phyloP scores from a whole-genome alignment of 2,888 invertebrate species.

The Imbricaverruca yamaguchii region DNA sequence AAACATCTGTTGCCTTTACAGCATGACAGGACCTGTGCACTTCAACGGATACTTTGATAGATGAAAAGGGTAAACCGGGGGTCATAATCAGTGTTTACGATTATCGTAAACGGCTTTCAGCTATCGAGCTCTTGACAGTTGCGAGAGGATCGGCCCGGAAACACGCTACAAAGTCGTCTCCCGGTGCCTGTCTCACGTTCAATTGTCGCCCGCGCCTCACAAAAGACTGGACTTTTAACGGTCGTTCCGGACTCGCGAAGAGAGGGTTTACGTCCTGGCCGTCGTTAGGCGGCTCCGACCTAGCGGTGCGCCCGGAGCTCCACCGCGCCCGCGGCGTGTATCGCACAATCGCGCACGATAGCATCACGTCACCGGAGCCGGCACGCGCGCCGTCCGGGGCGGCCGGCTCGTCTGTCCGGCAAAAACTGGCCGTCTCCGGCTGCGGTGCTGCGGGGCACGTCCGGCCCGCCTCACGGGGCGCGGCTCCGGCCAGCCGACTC shows the following conservation, averaged over 20 bases:
- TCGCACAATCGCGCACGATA: not conserved
- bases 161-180: not conserved
- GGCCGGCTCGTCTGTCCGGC: not conserved
- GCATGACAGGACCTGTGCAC: slow-evolving; percentile 3
- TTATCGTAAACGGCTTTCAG: not conserved
- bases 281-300: not conserved
- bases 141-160: not conserved
- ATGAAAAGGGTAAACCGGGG: not conserved
- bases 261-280: not conserved
- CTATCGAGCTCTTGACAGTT: not conserved
- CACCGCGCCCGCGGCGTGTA: not conserved
- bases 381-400: not conserved
- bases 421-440: not conserved
- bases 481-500: too few relatives aligned
- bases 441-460: too few relatives aligned
- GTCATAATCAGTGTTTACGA: slow-evolving; percentile 13
- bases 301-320: not conserved
- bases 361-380: not conserved
- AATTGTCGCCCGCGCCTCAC: not conserved
- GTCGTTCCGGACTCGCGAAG: not conserved
- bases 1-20: not conserved
- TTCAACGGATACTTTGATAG: not conserved
- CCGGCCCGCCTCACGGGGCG: too few relatives aligned
- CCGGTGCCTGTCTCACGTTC: not conserved
- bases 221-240: not conserved